These are phyloP conservation scores for Rousettus madagascariensis DNA, from an alignment of 2,797 vertebrate genomes.

Conservation along the genomic window DNA sequence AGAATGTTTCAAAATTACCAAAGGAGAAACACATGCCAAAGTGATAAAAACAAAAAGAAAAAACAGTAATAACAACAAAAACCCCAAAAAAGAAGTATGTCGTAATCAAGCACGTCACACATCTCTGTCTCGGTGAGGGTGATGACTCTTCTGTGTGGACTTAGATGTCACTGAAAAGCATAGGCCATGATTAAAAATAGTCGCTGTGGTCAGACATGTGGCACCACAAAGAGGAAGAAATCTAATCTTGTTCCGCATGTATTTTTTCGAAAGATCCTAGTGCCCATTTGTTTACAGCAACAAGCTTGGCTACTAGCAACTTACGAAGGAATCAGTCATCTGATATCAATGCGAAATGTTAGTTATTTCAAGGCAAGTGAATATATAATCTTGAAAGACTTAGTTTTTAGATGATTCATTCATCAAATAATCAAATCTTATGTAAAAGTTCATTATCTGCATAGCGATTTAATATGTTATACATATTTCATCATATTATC, in stretches of 20 bases:
- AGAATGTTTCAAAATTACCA: neutral
- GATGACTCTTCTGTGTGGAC: constrained; percentile 48
- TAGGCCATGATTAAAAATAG: constrained; percentile 70
- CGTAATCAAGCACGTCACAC: neutral
- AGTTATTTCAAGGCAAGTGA: constrained; percentile 14
- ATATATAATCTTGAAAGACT: neutral
- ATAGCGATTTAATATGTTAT: neutral
- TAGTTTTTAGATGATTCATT: neutral
- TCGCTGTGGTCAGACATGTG: constrained; percentile 69
- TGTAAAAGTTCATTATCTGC: neutral
- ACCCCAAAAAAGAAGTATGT: neutral
- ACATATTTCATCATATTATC: neutral
- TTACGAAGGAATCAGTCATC: neutral
- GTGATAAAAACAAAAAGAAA: neutral
- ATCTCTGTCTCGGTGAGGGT: neutral
- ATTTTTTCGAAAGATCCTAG: constrained; percentile 2
- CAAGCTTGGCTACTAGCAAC: constrained; percentile 35
- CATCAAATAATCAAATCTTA: neutral
- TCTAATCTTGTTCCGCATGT: constrained; percentile 49
- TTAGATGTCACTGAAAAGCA: constrained; percentile 59
- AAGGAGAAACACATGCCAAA: neutral
- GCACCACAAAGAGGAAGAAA: constrained; percentile 74
- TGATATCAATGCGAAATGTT: neutral
- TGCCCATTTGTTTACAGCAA: constrained; percentile 67
- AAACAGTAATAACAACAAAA: neutral